A percentile compares a stretch with the other conserved stretches of the same genome.
Conservation (phyloP, 2,113 vertebrate species). For the Gymnobelideus leadbeateri region DNA sequence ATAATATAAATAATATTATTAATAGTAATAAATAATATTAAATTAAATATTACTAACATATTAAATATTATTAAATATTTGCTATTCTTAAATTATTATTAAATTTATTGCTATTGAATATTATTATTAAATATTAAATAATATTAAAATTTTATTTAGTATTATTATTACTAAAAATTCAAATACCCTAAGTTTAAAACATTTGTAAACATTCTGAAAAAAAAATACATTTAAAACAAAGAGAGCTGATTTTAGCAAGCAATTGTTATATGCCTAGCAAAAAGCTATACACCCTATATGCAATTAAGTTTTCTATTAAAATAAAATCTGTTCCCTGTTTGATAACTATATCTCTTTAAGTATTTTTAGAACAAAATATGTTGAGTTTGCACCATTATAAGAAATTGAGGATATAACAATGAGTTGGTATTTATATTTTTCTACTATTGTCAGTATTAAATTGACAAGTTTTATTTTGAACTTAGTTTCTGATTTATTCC, state of each 20-base stretch:
- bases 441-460: neutral
- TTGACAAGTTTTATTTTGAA: constrained; percentile 47
- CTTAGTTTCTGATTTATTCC: neutral
- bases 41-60: too few species aligned
- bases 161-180: too few species aligned
- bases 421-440: constrained; percentile 33
- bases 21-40: too few species aligned
- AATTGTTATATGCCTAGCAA: neutral
- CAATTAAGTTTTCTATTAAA: neutral
- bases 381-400: neutral
- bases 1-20: too few species aligned
- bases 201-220: too few species aligned
- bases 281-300: neutral
- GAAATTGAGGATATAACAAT: neutral
- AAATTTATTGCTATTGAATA: too few species aligned
- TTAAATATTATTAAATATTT: too few species aligned
- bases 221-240: neutral
- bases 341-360: neutral
- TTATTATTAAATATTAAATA: too few species aligned
- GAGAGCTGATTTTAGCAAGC: neutral
- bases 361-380: neutral
- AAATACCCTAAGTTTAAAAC: neutral
- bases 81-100: too few species aligned
- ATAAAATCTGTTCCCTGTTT: constrained; percentile 6
- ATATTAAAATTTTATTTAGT: too few species aligned